Evolutionary conservation across 2,113 vertebrate genomes (phyloP).

Genomic region (Cygnus buccinator): DNA sequence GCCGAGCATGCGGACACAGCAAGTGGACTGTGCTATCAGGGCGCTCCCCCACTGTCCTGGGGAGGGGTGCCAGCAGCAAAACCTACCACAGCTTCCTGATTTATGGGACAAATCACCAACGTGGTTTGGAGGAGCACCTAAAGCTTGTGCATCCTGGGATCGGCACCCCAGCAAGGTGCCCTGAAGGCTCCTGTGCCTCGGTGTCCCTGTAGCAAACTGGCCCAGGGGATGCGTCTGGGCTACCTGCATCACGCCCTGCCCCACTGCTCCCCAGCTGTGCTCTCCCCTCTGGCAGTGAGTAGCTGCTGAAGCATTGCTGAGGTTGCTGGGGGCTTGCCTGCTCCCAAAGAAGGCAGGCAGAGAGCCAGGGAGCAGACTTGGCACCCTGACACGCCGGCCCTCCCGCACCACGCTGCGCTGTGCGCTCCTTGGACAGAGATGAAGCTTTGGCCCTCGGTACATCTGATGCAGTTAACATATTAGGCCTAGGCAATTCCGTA

Average conservation of each 20-base stretch:
- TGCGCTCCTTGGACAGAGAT: neutral
- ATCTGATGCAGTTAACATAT: constrained; percentile 4
- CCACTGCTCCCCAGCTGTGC: neutral
- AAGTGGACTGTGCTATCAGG: neutral
- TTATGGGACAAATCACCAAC: neutral
- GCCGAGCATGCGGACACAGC: neutral
- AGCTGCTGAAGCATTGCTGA: neutral
- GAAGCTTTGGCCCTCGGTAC: neutral
- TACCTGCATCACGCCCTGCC: neutral
- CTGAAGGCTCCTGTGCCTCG: neutral
- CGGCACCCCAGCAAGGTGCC: neutral
- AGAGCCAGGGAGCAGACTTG: neutral
- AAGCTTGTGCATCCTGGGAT: neutral
- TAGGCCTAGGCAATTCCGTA: neutral
- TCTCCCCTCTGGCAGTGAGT: neutral
- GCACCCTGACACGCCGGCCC: rapidly evolving
- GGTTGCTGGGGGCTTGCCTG: neutral
- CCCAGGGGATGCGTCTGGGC: neutral
- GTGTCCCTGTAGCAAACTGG: neutral
- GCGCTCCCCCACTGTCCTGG: neutral
- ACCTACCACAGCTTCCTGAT: neutral
- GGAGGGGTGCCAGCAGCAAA: neutral
- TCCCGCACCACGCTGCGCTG: rapidly evolving
- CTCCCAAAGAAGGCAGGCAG: neutral
- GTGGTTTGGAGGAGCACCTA: neutral